These are phyloP conservation scores for Ciconia nigra DNA, from an alignment of 2,797 vertebrate genomes.

Conservation along the genomic window DNA sequence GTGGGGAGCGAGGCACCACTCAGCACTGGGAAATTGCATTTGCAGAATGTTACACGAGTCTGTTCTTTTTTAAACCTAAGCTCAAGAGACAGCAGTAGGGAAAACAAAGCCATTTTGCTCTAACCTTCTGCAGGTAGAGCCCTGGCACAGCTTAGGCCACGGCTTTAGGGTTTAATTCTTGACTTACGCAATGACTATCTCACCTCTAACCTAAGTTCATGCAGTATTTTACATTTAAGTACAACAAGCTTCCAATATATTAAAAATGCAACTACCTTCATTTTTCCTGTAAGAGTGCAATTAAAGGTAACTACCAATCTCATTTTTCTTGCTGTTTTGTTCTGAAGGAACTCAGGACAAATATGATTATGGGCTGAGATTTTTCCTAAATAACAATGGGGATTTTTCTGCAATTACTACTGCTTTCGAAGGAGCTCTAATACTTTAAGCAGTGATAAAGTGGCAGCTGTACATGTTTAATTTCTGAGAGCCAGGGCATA, in stretches of 20 bases:
- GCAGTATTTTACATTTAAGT: neutral
- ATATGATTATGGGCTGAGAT: slow-evolving; percentile 19
- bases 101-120: neutral
- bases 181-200: neutral
- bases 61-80: neutral
- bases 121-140: neutral
- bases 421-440: slow-evolving; percentile 52
- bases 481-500: slow-evolving; percentile 60
- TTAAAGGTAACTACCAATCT: neutral
- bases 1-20: fast-evolving
- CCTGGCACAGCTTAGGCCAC: neutral
- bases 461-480: slow-evolving; percentile 67
- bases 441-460: slow-evolving; percentile 69
- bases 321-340: neutral
- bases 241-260: neutral
- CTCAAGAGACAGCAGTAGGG: neutral
- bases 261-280: neutral
- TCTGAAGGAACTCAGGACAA: slow-evolving; percentile 15
- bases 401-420: slow-evolving; percentile 58
- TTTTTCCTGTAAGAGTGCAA: neutral
- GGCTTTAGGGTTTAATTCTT: neutral
- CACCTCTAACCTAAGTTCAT: neutral
- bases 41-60: fast-evolving
- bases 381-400: slow-evolving; percentile 46
- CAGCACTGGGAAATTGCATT: neutral